phyloP scores from a whole-genome alignment of 2,888 invertebrate genomes.

The Chalcis sispes region DNA sequence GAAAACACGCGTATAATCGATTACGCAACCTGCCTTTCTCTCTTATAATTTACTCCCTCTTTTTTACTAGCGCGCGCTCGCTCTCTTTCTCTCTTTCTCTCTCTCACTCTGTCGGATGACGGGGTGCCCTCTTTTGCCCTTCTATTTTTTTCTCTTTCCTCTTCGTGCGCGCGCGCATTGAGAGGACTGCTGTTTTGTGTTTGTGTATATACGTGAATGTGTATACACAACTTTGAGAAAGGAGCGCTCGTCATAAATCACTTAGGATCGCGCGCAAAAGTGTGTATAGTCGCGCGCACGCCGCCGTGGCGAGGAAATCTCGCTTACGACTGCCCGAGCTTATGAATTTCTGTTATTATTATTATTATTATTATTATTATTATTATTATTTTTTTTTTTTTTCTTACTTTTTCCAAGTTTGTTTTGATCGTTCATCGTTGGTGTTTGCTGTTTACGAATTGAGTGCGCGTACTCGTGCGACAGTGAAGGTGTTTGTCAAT shows the following conservation, averaged over 20 bases:
- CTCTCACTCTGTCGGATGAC: background rate
- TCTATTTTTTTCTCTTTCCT: background rate
- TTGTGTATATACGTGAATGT: background rate
- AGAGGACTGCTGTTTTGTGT: background rate
- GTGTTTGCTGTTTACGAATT: background rate
- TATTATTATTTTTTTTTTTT: no score
- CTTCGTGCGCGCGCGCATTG: background rate
- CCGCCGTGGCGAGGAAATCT: no score
- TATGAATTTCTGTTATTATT: no score
- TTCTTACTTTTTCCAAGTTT: no score
- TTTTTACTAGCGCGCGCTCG: background rate
- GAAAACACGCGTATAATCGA: slow-evolving; percentile 54
- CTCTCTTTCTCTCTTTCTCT: background rate
- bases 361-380: no score
- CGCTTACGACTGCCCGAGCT: no score
- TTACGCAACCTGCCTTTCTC: slow-evolving; percentile 31
- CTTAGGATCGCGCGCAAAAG: background rate
- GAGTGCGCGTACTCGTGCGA: background rate
- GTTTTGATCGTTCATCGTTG: no score
- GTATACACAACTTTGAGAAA: background rate
- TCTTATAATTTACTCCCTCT: no score
- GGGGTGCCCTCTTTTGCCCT: no score
- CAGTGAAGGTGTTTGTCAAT: background rate
- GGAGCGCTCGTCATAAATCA: background rate
- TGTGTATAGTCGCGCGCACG: no score